phyloP scores from a whole-genome alignment of 30 jellyfish, hydroid and myxozoan genomes.

The Cassiopea andromeda region DNA sequence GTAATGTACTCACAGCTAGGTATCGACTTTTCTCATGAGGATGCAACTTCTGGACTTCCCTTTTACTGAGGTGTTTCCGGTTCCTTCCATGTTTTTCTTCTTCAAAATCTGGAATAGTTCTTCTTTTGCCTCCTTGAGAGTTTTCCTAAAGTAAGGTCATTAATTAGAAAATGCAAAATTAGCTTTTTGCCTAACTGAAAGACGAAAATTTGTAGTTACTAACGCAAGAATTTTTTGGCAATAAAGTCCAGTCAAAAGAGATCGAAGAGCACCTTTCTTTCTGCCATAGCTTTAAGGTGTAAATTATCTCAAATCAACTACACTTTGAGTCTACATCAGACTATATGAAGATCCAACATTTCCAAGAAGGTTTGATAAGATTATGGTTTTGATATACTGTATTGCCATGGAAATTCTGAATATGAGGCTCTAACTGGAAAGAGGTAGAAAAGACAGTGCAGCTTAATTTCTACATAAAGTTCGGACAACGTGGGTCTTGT shows the following conservation, averaged over 20 bases:
- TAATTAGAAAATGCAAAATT: background rate
- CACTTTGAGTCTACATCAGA: too few species aligned
- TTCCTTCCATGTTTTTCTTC: constrained; percentile 55
- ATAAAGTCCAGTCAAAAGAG: too few species aligned
- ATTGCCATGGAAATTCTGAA: background rate
- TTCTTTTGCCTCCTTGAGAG: background rate
- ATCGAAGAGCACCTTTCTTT: too few species aligned
- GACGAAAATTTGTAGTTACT: too few species aligned
- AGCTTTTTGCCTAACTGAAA: too few species aligned
- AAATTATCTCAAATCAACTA: too few species aligned
- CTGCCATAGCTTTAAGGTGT: too few species aligned
- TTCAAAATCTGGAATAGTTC: background rate
- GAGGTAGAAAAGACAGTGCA: too few species aligned
- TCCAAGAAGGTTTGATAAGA: too few species aligned
- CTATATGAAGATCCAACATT: too few species aligned
- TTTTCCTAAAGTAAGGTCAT: background rate
- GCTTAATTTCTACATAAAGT: too few species aligned
- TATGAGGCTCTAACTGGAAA: background rate
- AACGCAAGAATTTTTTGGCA: too few species aligned
- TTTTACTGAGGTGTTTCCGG: constrained; percentile 74
- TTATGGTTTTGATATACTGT: background rate
- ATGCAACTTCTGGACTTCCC: constrained; percentile 59
- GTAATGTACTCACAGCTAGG: constrained; percentile 61
- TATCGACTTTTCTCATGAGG: constrained; percentile 69
- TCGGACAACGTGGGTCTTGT: background rate